These are phyloP conservation scores for Odontophorus gujanensis DNA, from an alignment of 2,113 vertebrate species.

Conservation along the genomic window DNA sequence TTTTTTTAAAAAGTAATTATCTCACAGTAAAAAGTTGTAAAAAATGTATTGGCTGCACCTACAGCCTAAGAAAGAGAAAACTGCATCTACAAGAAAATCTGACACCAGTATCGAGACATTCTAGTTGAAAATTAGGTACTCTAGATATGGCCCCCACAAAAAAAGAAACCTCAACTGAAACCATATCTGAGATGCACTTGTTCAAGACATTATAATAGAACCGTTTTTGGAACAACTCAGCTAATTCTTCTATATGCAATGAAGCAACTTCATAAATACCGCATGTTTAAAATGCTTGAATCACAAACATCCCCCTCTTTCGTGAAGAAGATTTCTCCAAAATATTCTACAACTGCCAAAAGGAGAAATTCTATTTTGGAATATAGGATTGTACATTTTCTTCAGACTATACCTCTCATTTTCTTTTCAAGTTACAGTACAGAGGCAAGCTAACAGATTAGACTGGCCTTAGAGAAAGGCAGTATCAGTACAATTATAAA, in stretches of 20 bases:
- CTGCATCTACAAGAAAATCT: neutral
- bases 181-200: neutral
- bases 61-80: neutral
- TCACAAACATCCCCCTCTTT: neutral
- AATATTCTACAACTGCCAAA: neutral
- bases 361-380: neutral
- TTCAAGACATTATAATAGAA: neutral
- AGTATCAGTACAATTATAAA: neutral
- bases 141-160: neutral
- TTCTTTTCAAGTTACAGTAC: neutral
- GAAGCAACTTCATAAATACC: neutral
- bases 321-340: neutral
- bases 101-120: neutral
- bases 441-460: neutral
- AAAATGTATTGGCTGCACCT: neutral
- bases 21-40: neutral
- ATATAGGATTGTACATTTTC: neutral
- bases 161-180: neutral
- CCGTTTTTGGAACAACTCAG: neutral
- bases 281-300: neutral
- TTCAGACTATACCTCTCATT: neutral
- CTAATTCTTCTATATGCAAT: neutral
- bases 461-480: neutral
- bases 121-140: neutral
- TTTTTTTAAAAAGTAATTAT: neutral